Evolutionary conservation across 1,140 invertebrate species (phyloP), one percentile per base, ranked within the genome.

Genomic region (Thaumatotibia leucotreta): DNA sequence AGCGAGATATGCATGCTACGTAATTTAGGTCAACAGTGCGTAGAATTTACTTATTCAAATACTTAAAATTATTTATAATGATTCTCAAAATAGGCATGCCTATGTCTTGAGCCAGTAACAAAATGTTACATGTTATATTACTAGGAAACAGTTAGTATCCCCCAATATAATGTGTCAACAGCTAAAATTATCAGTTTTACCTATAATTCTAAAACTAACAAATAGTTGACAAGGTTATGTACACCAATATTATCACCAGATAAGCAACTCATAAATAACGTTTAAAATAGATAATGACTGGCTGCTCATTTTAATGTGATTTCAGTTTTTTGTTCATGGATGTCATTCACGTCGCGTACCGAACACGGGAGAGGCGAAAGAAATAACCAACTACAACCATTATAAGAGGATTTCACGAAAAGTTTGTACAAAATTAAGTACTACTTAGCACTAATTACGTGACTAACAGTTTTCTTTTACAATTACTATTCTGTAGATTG

Each of bases 201-300:
- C 39, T 45, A 45, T 45, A 17, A 20, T 20, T 45, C 39, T 20
- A 45, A 45, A 39, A 45, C n/a, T n/a, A 45, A 45, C 20, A 45
- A 20, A 20, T n/a, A 45, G 39, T 45, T 20, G 39, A 45, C 14
- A 20, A 45, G 39, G 17, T 45, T 45, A 45, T n/a, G 39, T 45
- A 45, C 35, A 39, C 39, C 39, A 39, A 39, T n/a, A 39, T 10
- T 39, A 58, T 58, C 27, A 29, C 24, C n/a, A 58, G 52, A 58
- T 58, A 58, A 58, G 52, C 14, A 58, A 58, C 52, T 58, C 52
- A 58, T 58, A 58, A 58, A 58, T 58, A 58, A 29, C 27, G 52
- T 58, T 58, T 27, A 58, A 58, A 31, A 58, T 58, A 58, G 52
- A 58, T 58, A 58, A 58, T 58, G n/a, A 0, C 4, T 27, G 17